A percentile compares a stretch with the other conserved stretches of the same genome.
phyloP scores from a whole-genome alignment of 1,140 invertebrate genomes.

The Lasaia peninsularis region DNA sequence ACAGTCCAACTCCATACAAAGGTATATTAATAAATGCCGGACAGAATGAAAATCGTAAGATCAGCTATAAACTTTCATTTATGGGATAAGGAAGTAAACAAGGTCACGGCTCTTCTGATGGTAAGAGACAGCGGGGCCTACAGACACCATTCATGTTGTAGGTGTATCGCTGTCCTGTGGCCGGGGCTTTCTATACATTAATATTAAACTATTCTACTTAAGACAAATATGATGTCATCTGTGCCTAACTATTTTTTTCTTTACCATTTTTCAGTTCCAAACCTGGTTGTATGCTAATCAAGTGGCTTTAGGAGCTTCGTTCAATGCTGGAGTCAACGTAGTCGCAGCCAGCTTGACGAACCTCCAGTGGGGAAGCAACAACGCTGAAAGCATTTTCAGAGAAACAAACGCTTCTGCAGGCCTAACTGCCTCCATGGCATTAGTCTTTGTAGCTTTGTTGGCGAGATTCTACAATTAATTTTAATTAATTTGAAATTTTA shows the following conservation, averaged over 20 bases:
- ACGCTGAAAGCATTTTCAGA: constrained; percentile 35
- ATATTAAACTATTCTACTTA: too few relatives aligned
- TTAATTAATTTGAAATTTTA: background rate
- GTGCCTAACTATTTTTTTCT: background rate
- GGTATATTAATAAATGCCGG: too few relatives aligned
- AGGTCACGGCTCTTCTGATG: too few relatives aligned
- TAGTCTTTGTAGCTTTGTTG: constrained; percentile 37
- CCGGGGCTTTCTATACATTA: too few relatives aligned
- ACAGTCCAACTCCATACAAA: too few relatives aligned
- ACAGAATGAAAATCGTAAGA: too few relatives aligned
- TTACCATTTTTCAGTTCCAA: constrained; percentile 53
- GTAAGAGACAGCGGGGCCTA: too few relatives aligned
- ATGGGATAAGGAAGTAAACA: too few relatives aligned
- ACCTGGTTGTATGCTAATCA: constrained; percentile 50
- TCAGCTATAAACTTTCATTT: too few relatives aligned
- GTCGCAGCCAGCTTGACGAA: constrained; percentile 41
- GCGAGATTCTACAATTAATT: constrained; percentile 23
- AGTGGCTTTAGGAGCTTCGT: constrained; percentile 33
- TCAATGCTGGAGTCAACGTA: constrained; percentile 33
- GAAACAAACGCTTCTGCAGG: constrained; percentile 32
- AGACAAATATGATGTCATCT: too few relatives aligned
- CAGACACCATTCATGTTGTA: too few relatives aligned
- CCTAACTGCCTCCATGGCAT: constrained; percentile 34
- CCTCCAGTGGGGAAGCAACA: constrained; percentile 48
- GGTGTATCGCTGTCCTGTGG: too few relatives aligned